These are phyloP conservation scores for Meloidogyne floridensis DNA, from an alignment of 1,140 invertebrate genomes.

Conservation along the genomic window DNA sequence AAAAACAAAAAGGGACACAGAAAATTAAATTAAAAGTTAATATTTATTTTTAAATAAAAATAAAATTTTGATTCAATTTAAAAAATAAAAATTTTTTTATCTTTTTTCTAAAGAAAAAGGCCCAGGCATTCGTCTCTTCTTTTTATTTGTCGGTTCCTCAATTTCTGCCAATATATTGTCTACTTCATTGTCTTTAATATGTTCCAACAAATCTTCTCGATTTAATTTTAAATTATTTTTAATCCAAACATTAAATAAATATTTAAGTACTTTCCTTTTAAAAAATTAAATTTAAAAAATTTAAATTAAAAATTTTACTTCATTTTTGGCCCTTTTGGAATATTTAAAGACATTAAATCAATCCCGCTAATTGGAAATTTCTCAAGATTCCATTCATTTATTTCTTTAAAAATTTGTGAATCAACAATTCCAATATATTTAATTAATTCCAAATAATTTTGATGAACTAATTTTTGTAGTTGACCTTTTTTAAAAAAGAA, in stretches of 20 bases:
- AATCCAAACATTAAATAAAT: background rate
- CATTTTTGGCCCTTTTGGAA: conserved; percentile 54
- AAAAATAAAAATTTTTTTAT: background rate
- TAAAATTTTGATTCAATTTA: background rate
- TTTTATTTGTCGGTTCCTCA: background rate
- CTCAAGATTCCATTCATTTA: conserved; percentile 73
- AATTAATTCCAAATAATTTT: conserved; percentile 78
- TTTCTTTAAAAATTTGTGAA: conserved; percentile 71
- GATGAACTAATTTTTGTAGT: conserved; percentile 71
- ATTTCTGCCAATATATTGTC: background rate
- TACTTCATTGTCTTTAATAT: background rate
- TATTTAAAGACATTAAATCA: conserved; percentile 49
- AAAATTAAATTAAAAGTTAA: too few relatives aligned
- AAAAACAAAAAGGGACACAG: too few relatives aligned
- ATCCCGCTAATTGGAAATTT: conserved; percentile 53
- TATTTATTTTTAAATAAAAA: too few relatives aligned
- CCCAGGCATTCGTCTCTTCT: background rate
- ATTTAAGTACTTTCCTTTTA: conserved; percentile 4
- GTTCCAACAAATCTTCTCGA: background rate
- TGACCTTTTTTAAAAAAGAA: too few relatives aligned
- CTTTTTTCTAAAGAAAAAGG: too few relatives aligned
- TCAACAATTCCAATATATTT: conserved; percentile 77
- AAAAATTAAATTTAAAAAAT: background rate
- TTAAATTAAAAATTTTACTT: conserved; percentile 1
- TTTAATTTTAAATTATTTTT: background rate